phyloP scores from a whole-genome alignment of 2,113 vertebrate genomes.

The Acanthochromis polyacanthus region DNA sequence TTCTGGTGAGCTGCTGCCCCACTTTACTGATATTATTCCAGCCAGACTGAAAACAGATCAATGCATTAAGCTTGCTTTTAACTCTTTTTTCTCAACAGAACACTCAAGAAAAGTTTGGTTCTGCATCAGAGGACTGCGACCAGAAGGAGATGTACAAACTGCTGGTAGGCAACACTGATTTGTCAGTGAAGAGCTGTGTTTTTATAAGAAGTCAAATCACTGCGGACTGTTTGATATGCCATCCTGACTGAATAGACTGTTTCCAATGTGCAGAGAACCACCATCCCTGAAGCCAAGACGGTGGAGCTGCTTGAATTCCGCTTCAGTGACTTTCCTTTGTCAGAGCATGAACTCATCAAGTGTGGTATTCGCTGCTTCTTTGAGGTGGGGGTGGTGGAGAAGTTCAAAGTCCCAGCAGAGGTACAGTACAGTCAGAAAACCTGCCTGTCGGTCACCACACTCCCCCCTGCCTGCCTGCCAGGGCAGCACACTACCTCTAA shows the following conservation, averaged over 20 bases:
- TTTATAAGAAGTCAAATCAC: background rate
- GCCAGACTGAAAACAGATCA: background rate
- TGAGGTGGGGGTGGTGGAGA: slow-evolving; percentile 93
- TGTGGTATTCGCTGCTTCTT: slow-evolving; percentile 93
- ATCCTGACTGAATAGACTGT: background rate
- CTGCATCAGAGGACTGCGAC: slow-evolving; percentile 89
- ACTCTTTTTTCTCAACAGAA: slow-evolving; percentile 78
- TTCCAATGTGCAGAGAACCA: slow-evolving; percentile 85
- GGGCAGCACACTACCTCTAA: no score
- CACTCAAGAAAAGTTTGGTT: slow-evolving; percentile 91
- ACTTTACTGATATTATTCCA: background rate
- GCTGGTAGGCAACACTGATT: slow-evolving; percentile 83
- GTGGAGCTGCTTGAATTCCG: slow-evolving; percentile 87
- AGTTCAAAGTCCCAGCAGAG: slow-evolving; percentile 96
- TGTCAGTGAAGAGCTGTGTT: background rate
- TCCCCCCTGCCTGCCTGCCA: background rate
- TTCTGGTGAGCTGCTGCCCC: slow-evolving; percentile 86
- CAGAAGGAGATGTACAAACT: slow-evolving; percentile 91
- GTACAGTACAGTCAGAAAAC: slow-evolving; percentile 68
- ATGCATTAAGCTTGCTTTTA: background rate
- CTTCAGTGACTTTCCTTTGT: slow-evolving; percentile 92
- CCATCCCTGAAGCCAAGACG: slow-evolving; percentile 86
- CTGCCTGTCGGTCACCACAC: background rate
- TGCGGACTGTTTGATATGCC: background rate
- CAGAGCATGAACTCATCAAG: slow-evolving; percentile 89